phyloP scores from a whole-genome alignment of 2,888 invertebrate species.

The Actias luna region DNA sequence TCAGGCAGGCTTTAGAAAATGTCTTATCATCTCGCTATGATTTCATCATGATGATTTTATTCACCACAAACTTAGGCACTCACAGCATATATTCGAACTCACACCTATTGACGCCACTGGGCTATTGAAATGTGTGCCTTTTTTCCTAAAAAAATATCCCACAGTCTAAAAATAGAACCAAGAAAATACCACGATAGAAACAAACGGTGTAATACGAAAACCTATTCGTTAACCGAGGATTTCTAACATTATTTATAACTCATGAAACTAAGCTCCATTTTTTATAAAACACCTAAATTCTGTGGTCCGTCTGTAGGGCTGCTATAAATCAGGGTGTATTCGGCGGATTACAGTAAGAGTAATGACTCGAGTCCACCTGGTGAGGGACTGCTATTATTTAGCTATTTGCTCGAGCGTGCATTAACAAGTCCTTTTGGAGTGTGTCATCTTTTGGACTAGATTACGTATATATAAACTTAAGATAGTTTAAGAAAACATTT shows the following conservation, averaged over 20 bases:
- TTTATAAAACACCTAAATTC: slow-evolving; percentile 79
- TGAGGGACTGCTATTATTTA: slow-evolving; percentile 72
- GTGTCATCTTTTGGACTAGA: slow-evolving; percentile 14
- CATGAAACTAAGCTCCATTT: slow-evolving; percentile 74
- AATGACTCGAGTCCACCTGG: slow-evolving; percentile 80
- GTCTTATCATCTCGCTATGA: no score
- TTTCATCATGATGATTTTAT: no score
- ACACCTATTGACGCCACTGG: neutral
- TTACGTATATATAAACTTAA: slow-evolving; percentile 19
- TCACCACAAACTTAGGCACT: no score
- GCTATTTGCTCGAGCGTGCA: slow-evolving; percentile 67
- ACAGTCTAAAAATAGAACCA: neutral
- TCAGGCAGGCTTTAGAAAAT: no score
- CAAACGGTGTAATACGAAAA: slow-evolving; percentile 37
- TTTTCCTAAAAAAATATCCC: neutral
- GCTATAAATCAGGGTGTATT: slow-evolving; percentile 77
- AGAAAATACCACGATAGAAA: slow-evolving; percentile 21
- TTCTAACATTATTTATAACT: slow-evolving; percentile 73
- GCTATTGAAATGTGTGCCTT: neutral
- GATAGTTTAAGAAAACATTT: no score
- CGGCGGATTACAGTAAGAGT: slow-evolving; percentile 78
- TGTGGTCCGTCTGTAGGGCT: slow-evolving; percentile 69
- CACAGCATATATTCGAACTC: no score
- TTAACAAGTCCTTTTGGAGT: slow-evolving; percentile 18
- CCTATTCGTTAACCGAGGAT: slow-evolving; percentile 54